Evolutionary conservation across 1,140 invertebrate species (phyloP).

Genomic region (Chironomus tepperi): DNA sequence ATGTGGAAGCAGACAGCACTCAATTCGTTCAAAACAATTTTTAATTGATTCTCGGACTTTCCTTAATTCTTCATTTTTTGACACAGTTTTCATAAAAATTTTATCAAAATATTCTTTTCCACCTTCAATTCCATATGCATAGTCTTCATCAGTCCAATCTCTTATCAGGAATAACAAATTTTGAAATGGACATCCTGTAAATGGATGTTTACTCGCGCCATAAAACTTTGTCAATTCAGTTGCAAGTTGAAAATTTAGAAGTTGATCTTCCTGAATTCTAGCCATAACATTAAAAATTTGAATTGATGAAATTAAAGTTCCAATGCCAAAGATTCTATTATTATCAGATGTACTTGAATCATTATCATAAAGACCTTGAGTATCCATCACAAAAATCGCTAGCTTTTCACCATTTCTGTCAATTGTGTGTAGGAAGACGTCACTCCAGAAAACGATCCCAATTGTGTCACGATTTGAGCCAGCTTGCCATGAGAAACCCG

Average conservation of each 20-base stretch:
- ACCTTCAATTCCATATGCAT: not conserved
- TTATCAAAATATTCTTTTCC: not conserved
- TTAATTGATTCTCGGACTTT: not conserved
- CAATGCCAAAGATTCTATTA: conserved; percentile 60
- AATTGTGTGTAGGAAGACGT: conserved; percentile 49
- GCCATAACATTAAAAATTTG: conserved; percentile 56
- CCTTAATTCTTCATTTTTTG: not conserved
- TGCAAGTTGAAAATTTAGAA: conserved; percentile 59
- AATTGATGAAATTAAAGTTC: conserved; percentile 55
- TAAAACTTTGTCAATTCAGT: conserved; percentile 64
- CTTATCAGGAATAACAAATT: conserved; percentile 60
- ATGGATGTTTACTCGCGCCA: conserved; percentile 48
- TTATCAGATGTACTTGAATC: conserved; percentile 59
- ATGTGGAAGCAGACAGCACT: not conserved
- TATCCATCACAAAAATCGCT: conserved; percentile 57
- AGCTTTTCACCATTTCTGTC: conserved; percentile 40
- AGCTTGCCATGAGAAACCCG: conserved; percentile 46
- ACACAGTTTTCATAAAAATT: not conserved
- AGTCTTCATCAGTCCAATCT: not conserved
- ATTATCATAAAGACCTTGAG: conserved; percentile 63
- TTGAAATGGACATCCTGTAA: conserved; percentile 52
- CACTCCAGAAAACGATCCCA: conserved; percentile 60
- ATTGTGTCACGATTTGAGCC: conserved; percentile 58
- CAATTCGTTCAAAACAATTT: not conserved
- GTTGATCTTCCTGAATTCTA: conserved; percentile 60